Conservation (phyloP, 1,140 invertebrate species). For the Pogonus chalceus region DNA sequence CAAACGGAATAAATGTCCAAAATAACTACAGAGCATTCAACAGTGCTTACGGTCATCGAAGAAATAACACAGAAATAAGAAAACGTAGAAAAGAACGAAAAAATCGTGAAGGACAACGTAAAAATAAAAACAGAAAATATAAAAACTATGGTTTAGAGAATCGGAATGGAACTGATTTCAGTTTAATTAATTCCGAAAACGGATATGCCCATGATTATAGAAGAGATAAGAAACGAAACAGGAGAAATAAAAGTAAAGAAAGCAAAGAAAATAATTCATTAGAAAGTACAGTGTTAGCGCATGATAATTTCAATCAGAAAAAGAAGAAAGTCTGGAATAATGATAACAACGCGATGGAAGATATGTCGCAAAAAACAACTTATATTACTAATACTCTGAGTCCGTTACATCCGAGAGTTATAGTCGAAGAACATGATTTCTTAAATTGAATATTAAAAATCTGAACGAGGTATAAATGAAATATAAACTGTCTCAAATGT, state of each 20-base stretch:
- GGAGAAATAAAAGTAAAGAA: conserved; percentile 3
- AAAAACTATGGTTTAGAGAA: not conserved
- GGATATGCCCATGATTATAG: not conserved
- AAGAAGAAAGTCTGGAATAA: conserved; percentile 12
- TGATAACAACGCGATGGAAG: conserved; percentile 25
- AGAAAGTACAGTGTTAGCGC: not conserved
- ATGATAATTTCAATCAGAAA: not conserved
- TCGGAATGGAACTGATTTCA: not conserved
- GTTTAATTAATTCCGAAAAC: not conserved
- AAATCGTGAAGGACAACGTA: not conserved
- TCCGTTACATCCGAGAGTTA: conserved; percentile 38
- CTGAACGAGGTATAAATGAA: not conserved
- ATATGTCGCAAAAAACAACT: conserved; percentile 36
- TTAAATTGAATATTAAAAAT: not conserved
- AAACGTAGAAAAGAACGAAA: not conserved
- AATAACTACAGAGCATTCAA: not conserved
- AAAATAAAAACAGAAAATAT: not conserved
- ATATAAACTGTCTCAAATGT: not conserved
- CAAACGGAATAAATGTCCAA: not conserved
- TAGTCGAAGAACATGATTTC: conserved; percentile 38
- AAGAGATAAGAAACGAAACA: not conserved
- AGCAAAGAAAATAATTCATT: not conserved
- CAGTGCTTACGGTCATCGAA: not conserved
- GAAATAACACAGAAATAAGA: not conserved
- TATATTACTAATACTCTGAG: conserved; percentile 38